These are phyloP conservation scores for Nymphalis io DNA, from an alignment of 1,140 invertebrate genomes.

Conservation along the genomic window DNA sequence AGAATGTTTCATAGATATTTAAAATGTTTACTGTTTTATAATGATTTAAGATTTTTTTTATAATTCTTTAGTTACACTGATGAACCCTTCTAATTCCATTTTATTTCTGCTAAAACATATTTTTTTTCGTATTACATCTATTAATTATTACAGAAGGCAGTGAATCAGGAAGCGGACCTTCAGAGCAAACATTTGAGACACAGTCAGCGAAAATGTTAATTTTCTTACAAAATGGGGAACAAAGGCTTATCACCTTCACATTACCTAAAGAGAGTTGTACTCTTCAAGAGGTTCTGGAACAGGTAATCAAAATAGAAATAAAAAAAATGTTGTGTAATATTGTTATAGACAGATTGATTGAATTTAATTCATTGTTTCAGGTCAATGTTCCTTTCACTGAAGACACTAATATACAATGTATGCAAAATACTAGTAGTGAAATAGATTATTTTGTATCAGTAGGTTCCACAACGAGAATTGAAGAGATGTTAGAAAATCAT, in stretches of 20 bases:
- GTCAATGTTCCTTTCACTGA: slow-evolving; percentile 84
- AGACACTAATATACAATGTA: slow-evolving; percentile 85
- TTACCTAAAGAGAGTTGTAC: slow-evolving; percentile 89
- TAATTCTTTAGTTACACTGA: too few relatives aligned
- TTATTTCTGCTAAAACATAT: too few relatives aligned
- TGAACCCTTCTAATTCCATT: too few relatives aligned
- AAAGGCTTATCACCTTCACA: slow-evolving; percentile 89
- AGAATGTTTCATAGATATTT: too few relatives aligned
- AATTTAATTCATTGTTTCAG: slow-evolving; percentile 63
- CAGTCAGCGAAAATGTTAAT: slow-evolving; percentile 89
- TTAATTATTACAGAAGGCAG: slow-evolving; percentile 51
- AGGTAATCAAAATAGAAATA: slow-evolving; percentile 73
- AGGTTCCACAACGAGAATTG: slow-evolving; percentile 78
- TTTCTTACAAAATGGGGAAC: slow-evolving; percentile 86
- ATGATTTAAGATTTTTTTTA: too few relatives aligned
- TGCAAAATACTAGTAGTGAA: slow-evolving; percentile 84
- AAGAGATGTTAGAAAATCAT: slow-evolving; percentile 78
- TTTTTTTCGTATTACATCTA: neutral
- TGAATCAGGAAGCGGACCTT: slow-evolving; percentile 54
- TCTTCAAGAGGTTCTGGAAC: slow-evolving; percentile 88
- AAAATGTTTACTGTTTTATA: too few relatives aligned
- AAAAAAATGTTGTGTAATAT: neutral
- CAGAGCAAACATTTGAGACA: slow-evolving; percentile 73
- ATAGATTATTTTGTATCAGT: slow-evolving; percentile 89
- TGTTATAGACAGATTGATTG: neutral